These are phyloP conservation scores for Melinopterus prodromus DNA, from an alignment of 2,888 invertebrate genomes.

Conservation along the genomic window DNA sequence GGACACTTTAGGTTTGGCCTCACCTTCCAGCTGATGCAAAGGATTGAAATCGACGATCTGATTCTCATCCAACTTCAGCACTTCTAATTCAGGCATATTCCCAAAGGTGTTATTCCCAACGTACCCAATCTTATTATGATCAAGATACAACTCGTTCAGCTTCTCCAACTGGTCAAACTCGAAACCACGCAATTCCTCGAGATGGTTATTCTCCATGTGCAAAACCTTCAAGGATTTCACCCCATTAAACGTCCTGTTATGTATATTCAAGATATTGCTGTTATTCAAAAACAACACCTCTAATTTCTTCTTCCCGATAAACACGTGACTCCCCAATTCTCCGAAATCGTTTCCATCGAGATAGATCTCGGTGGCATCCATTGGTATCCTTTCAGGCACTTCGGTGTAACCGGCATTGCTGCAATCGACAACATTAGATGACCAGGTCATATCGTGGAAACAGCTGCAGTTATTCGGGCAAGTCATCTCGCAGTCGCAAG, in stretches of 20 bases:
- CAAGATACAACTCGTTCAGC: constrained; percentile 78
- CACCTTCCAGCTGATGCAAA: constrained; percentile 66
- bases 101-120: constrained; percentile 82
- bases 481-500: constrained; percentile 91
- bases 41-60: constrained; percentile 80
- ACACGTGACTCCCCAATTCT: constrained; percentile 83
- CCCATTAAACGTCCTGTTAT: constrained; percentile 85
- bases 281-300: constrained; percentile 81
- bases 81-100: constrained; percentile 75
- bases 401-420: constrained; percentile 76
- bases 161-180: constrained; percentile 81
- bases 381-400: constrained; percentile 83
- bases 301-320: constrained; percentile 85
- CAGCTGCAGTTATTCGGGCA: constrained; percentile 88
- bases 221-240: constrained; percentile 76
- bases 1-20: constrained; percentile 70
- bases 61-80: constrained; percentile 80
- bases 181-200: constrained; percentile 76
- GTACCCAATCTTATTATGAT: constrained; percentile 76
- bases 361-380: constrained; percentile 90
- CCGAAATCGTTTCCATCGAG: constrained; percentile 83
- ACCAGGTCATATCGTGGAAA: constrained; percentile 87
- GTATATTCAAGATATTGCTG: constrained; percentile 78
- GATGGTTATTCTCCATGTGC: constrained; percentile 79
- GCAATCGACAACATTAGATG: constrained; percentile 86